Base-by-base conservation (phyloP, 2,113 vertebrate genomes). In the Crypturellus undulatus region DNA sequence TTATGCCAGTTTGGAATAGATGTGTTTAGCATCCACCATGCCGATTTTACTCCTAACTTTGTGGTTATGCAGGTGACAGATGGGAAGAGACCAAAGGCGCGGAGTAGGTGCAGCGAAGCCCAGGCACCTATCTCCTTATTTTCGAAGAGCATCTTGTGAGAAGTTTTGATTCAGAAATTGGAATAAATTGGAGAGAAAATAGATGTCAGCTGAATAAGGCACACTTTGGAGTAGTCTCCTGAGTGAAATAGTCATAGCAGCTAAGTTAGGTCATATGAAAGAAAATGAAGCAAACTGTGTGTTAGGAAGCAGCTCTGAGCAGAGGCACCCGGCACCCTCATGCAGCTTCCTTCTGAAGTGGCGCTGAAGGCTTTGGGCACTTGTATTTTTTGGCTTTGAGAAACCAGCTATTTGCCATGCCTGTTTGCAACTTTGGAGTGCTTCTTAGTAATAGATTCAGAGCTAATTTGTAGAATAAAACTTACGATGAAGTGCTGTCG, bases 331-430 rank as follows among this genome's bases (percentile, higher is more conserved):
- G 54, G 84, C 1, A 2, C 47, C 45, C 45, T 80, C 5, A 0
- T 18, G 38, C 40, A 51, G 47, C 59, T 72, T 84, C 30, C 78
- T 96, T 81, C 79, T 69, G 4, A 62, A 85, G 70, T 70, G 78
- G 84, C 59, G 38, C 56, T 78, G 36, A 69, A 72, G 24, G 60
- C 75, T 63, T 71, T 63, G 42, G 67, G 8, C 1, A 3, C 85
- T 73, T 85, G 91, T 51, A 32, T 47, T 94, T 90, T 90, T 70
- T 68, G 94, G 60, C 82, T 52, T 79, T 12, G n/a, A 47, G 62
- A 20, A 67, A 52, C 30, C 19, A 52, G 42, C 51, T 78, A 64
- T 26, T 86, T 77, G 79, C 16, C 38, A 32, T 36, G 38, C n/a
- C 22, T 6, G 1, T 67, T 30, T 60, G 9, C 56, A 52, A 58